Percentiles rank a stretch among this genome's conserved stretches.
Evolutionary conservation across 2,113 vertebrate genomes (phyloP).

Genomic region (Sceloporus tristichus): DNA sequence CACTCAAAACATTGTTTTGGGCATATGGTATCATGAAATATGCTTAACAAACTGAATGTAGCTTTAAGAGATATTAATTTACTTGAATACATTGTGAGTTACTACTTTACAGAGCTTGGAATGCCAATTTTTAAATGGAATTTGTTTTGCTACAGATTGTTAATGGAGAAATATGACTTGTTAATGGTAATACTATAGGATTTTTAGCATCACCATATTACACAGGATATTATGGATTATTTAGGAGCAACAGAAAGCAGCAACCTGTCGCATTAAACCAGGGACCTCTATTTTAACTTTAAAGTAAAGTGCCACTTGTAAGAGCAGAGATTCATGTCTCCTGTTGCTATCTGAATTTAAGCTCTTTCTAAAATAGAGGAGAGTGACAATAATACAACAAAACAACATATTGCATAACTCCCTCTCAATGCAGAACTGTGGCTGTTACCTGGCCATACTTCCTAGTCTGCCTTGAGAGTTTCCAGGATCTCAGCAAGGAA

Average conservation of each 20-base stretch:
- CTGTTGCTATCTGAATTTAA: not conserved
- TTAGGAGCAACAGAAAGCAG: not conserved
- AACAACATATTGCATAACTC: too few relatives aligned
- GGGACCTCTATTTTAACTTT: not conserved
- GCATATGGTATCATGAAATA: not conserved
- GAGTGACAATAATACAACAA: not conserved
- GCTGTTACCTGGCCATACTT: not conserved
- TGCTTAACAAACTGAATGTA: constrained; percentile 12
- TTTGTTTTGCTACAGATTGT: not conserved
- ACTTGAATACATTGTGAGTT: not conserved
- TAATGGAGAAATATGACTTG: not conserved
- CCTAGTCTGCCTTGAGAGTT: too few relatives aligned
- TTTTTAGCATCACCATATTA: not conserved
- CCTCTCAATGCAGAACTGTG: not conserved
- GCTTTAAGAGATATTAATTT: constrained; percentile 14
- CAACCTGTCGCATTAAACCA: not conserved
- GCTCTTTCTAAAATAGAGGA: not conserved
- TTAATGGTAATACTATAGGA: not conserved
- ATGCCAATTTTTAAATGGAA: not conserved
- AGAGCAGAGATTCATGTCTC: not conserved
- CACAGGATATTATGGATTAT: not conserved
- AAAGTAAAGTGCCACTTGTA: not conserved
- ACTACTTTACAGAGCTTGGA: not conserved
- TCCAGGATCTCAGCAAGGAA: not conserved
- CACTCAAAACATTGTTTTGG: not conserved